These are phyloP conservation scores for Lepeophtheirus salmonis DNA, from an alignment of 1,140 invertebrate species.

Conservation along the genomic window DNA sequence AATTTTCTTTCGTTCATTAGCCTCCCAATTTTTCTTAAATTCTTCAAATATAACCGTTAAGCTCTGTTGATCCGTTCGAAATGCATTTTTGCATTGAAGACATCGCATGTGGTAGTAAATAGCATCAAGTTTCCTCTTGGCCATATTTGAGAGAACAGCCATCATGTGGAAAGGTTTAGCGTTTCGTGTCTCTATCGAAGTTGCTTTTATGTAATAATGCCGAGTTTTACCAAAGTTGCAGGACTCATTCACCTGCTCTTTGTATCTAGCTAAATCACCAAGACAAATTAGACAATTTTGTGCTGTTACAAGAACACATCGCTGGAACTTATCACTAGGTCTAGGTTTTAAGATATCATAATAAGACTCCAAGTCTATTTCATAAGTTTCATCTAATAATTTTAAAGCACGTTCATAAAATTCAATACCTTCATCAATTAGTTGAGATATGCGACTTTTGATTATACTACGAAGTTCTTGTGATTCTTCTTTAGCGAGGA, in stretches of 20 bases:
- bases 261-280: constrained; percentile 74
- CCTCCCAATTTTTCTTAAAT: constrained; percentile 46
- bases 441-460: neutral
- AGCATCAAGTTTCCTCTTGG: constrained; percentile 84
- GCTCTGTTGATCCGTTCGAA: constrained; percentile 68
- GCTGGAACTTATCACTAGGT: neutral
- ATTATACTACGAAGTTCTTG: neutral
- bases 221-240: constrained; percentile 66
- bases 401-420: neutral
- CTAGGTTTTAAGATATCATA: constrained; percentile 14
- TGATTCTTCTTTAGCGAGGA: neutral
- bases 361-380: constrained; percentile 3
- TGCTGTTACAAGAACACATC: constrained; percentile 46
- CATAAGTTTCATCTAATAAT: neutral
- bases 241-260: constrained; percentile 55
- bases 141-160: constrained; percentile 55
- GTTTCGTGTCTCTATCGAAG: constrained; percentile 81
- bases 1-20: constrained; percentile 36
- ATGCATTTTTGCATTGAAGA: constrained; percentile 77
- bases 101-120: constrained; percentile 92
- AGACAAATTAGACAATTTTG: constrained; percentile 73
- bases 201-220: constrained; percentile 76
- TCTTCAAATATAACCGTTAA: constrained; percentile 75
- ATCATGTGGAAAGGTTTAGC: constrained; percentile 83
- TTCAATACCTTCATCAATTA: constrained; percentile 14